phyloP scores from a whole-genome alignment of 2,113 vertebrate species.

The Thamnophis sirtalis region DNA sequence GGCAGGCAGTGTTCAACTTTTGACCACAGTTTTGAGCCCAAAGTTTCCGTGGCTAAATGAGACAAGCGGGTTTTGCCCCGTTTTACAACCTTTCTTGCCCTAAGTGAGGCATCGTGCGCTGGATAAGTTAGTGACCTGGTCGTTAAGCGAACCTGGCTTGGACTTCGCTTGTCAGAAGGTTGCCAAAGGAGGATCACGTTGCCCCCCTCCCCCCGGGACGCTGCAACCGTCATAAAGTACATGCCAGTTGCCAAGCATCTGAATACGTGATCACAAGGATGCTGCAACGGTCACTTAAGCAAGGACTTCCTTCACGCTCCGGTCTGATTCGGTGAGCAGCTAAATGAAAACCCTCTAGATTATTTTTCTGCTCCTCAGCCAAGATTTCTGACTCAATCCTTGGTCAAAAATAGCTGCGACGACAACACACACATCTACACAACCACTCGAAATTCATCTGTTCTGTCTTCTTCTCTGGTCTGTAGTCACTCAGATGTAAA shows the following conservation, averaged over 20 bases:
- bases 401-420: not conserved
- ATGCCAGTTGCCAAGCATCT: not conserved
- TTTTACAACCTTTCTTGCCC: not conserved
- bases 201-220: not conserved
- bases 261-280: no score
- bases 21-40: no score
- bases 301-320: no score
- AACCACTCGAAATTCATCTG: not conserved
- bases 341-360: not conserved
- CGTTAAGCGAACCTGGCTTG: no score
- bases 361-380: not conserved
- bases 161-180: not conserved
- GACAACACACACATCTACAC: not conserved
- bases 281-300: no score
- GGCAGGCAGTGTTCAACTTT: not conserved
- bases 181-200: not conserved
- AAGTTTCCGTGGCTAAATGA: not conserved
- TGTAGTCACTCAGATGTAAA: no score
- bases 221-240: not conserved
- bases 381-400: not conserved
- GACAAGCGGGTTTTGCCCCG: not conserved
- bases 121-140: no score
- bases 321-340: not conserved
- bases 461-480: not conserved
- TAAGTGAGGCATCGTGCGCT: no score